These are phyloP conservation scores for Eubasilissa regina DNA, from an alignment of 1,140 invertebrate genomes.

Conservation along the genomic window DNA sequence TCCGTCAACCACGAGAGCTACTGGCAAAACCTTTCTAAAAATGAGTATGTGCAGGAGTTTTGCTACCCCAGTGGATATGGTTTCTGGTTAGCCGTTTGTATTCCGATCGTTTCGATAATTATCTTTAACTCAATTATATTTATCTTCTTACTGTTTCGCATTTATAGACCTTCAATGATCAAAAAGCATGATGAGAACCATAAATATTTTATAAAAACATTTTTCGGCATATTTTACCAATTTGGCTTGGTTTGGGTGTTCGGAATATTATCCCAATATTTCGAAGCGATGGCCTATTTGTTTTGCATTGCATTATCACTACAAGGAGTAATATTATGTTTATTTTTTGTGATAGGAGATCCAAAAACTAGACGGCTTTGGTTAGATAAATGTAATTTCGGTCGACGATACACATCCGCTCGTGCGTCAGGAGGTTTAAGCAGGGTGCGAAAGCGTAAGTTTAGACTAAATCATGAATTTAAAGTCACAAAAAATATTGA, in stretches of 20 bases:
- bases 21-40: conserved; percentile 64
- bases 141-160: conserved; percentile 68
- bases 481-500: no score
- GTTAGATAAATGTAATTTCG: not conserved
- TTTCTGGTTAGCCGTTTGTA: conserved; percentile 68
- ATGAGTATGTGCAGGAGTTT: conserved; percentile 63
- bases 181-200: conserved; percentile 68
- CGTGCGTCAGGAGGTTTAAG: no score
- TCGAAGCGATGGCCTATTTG: conserved; percentile 68
- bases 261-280: conserved; percentile 66
- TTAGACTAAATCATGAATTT: no score
- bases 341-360: conserved; percentile 22
- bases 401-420: no score
- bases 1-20: conserved; percentile 65
- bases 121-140: conserved; percentile 70
- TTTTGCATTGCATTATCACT: conserved; percentile 70
- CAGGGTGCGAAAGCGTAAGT: no score
- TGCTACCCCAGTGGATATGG: conserved; percentile 68
- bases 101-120: conserved; percentile 67
- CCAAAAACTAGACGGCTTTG: not conserved
- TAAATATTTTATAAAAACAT: conserved; percentile 65
- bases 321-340: conserved; percentile 6
- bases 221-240: conserved; percentile 70
- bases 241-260: conserved; percentile 72
- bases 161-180: conserved; percentile 67